Conservation (phyloP, 2,888 invertebrate species). For the Calameuta idolon region DNA sequence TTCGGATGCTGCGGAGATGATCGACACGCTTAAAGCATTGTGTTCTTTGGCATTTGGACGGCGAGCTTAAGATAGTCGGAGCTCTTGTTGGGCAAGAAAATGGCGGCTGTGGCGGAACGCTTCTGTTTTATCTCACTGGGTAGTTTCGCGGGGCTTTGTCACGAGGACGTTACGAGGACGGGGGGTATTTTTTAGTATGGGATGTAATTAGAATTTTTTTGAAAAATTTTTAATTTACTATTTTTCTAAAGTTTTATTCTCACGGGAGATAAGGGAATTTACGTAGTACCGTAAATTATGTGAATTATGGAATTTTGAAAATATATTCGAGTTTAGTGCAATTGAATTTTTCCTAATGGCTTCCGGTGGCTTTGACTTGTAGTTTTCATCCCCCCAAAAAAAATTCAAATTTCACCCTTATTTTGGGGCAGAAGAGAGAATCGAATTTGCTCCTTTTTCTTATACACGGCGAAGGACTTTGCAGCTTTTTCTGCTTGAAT, state of each 20-base stretch:
- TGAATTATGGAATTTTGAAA: background rate
- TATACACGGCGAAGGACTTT: background rate
- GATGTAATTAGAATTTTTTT: background rate
- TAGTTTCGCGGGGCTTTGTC: background rate
- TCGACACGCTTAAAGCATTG: background rate
- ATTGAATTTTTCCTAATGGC: too few species aligned
- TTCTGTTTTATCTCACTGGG: background rate
- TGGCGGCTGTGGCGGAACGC: background rate
- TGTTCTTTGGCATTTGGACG: background rate
- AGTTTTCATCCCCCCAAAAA: background rate
- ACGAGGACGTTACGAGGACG: too few species aligned
- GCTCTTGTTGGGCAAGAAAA: background rate
- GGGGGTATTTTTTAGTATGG: background rate
- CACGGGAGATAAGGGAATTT: background rate
- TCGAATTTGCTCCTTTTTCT: background rate
- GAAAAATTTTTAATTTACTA: background rate
- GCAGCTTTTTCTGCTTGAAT: background rate
- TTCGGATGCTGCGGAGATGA: background rate
- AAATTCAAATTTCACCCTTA: background rate
- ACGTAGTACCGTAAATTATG: background rate
- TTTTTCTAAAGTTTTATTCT: background rate
- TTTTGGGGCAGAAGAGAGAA: rapidly evolving
- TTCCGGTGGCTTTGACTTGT: too few species aligned
- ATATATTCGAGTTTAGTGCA: background rate
- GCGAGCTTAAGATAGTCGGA: background rate